Conservation (phyloP, 2,888 invertebrate species). For the Dione juno region DNA sequence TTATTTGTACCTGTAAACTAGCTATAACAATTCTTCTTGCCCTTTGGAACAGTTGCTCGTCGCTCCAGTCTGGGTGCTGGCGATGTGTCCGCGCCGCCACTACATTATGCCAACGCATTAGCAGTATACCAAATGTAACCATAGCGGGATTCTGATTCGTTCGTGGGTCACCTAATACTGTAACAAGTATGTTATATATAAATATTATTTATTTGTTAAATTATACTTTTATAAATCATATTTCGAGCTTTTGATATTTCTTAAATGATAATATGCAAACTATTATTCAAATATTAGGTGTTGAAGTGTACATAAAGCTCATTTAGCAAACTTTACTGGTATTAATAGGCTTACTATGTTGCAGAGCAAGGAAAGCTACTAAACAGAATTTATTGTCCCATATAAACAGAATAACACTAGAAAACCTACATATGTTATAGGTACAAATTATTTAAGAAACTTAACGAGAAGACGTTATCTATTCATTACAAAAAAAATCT, state of each 20-base stretch:
- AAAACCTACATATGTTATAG: neutral
- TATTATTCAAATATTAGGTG: neutral
- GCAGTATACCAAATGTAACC: constrained; percentile 95
- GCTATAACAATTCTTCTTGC: constrained; percentile 95
- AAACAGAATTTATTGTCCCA: no score
- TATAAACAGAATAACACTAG: no score
- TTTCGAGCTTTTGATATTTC: neutral
- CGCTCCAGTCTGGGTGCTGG: constrained; percentile 93
- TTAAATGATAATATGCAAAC: neutral
- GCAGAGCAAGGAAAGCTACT: neutral
- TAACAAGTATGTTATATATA: constrained; percentile 36
- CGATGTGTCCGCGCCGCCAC: constrained; percentile 91
- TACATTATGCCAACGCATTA: constrained; percentile 98
- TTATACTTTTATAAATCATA: no score
- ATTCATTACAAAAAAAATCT: neutral
- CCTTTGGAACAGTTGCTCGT: constrained; percentile 96
- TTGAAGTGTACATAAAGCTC: neutral
- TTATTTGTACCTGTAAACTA: constrained; percentile 90
- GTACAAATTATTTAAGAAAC: neutral
- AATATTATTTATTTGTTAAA: no score
- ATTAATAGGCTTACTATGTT: neutral
- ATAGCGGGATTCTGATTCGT: constrained; percentile 99
- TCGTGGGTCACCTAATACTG: constrained; percentile 97
- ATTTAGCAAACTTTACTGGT: neutral
- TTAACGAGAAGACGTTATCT: neutral